Evolutionary conservation across 2,888 invertebrate species (phyloP).

Genomic region (Amblyjoppa proteus): DNA sequence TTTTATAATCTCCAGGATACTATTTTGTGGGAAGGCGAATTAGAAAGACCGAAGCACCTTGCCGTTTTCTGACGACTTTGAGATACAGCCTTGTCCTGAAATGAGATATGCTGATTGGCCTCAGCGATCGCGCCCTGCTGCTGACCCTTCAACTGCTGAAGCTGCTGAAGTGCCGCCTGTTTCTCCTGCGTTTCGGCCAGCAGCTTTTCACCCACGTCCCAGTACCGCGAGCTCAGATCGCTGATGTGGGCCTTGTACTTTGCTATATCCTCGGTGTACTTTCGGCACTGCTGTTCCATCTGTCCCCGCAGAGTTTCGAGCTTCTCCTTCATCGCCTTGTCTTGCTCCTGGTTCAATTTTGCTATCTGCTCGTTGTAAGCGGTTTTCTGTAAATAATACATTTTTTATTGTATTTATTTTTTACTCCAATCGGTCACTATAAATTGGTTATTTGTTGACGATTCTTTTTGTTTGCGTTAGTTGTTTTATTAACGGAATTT

Average conservation of each 20-base stretch:
- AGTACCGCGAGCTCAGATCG: conserved; percentile 87
- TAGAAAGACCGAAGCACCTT: conserved; percentile 70
- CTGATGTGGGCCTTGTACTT: conserved; percentile 87
- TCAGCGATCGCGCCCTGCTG: conserved; percentile 49
- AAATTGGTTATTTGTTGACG: neutral
- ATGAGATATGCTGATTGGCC: conserved; percentile 31
- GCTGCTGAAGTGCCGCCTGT: conserved; percentile 85
- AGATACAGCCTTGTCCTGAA: neutral
- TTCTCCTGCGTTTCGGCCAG: conserved; percentile 87
- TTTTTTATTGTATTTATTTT: neutral
- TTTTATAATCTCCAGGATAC: neutral
- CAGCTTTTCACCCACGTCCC: conserved; percentile 88
- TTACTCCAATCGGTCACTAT: neutral
- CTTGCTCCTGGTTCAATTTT: conserved; percentile 86
- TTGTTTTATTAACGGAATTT: too few species aligned
- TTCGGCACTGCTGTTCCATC: conserved; percentile 81
- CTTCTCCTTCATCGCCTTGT: conserved; percentile 85
- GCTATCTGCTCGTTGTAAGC: conserved; percentile 88
- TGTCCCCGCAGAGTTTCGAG: conserved; percentile 83
- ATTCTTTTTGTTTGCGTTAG: too few species aligned
- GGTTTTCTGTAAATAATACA: conserved; percentile 76
- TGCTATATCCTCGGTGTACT: conserved; percentile 81
- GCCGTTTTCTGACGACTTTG: conserved; percentile 72
- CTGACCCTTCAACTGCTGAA: conserved; percentile 72
- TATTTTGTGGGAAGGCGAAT: conserved; percentile 3